phyloP scores from a whole-genome alignment of 2,888 invertebrate species.

The Halocaridina rubra region DNA sequence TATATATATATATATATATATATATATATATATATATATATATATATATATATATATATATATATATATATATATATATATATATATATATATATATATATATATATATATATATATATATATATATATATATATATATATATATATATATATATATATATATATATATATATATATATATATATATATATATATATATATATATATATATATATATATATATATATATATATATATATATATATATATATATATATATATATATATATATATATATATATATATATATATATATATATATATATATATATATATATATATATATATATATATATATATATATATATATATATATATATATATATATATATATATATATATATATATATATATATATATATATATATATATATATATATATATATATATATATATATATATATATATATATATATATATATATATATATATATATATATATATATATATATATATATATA shows the following conservation, averaged over 20 bases:
- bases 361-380: no score
- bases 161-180: neutral
- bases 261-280: neutral
- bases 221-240: neutral
- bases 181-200: neutral
- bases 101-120: neutral
- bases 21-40: neutral
- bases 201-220: neutral
- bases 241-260: neutral
- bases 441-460: no score
- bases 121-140: neutral
- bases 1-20: slow-evolving; percentile 9
- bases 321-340: neutral
- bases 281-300: neutral
- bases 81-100: slow-evolving; percentile 9
- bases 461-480: no score
- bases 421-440: no score
- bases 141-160: neutral
- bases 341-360: no score
- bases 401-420: no score
- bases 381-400: no score
- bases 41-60: slow-evolving; percentile 13
- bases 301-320: neutral
- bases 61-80: slow-evolving; percentile 6
- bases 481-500: no score